Percentiles rank a stretch among this genome's conserved stretches.
phyloP scores from a whole-genome alignment of 2,797 vertebrate species.

The Poecile montanus region DNA sequence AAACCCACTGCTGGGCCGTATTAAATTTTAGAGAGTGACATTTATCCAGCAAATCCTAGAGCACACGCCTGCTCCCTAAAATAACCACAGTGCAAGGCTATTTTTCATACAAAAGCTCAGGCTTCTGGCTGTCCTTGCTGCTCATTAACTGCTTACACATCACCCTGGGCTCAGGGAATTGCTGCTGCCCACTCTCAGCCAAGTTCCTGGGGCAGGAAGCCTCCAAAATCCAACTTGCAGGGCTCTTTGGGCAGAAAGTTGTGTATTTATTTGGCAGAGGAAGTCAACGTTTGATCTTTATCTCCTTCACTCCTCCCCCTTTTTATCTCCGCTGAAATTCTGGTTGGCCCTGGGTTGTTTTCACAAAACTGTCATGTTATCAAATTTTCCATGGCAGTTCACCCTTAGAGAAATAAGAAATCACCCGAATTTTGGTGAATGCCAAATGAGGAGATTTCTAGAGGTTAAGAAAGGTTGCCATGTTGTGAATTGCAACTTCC shows the following conservation, averaged over 20 bases:
- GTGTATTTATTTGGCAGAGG: not conserved
- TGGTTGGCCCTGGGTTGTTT: not conserved
- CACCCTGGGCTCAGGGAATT: not conserved
- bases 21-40: slow-evolving; percentile 70
- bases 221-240: not conserved
- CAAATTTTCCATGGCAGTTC: fast-evolving
- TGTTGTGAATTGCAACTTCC: not conserved
- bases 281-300: slow-evolving; percentile 29
- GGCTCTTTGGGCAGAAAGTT: not conserved
- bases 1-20: slow-evolving; percentile 32
- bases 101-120: slow-evolving; percentile 65
- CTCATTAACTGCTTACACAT: not conserved
- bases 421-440: not conserved
- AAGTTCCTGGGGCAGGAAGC: not conserved
- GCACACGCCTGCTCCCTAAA: slow-evolving; percentile 71
- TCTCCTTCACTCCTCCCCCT: not conserved
- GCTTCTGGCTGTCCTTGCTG: not conserved
- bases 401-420: not conserved
- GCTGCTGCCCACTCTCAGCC: not conserved
- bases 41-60: slow-evolving; percentile 71
- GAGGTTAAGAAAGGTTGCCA: not conserved
- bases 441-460: not conserved
- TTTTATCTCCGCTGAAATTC: not conserved
- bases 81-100: slow-evolving; percentile 61
- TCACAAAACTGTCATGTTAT: not conserved